Evolutionary conservation across 2,113 vertebrate species (phyloP).

Genomic region (Calidris pugnax): DNA sequence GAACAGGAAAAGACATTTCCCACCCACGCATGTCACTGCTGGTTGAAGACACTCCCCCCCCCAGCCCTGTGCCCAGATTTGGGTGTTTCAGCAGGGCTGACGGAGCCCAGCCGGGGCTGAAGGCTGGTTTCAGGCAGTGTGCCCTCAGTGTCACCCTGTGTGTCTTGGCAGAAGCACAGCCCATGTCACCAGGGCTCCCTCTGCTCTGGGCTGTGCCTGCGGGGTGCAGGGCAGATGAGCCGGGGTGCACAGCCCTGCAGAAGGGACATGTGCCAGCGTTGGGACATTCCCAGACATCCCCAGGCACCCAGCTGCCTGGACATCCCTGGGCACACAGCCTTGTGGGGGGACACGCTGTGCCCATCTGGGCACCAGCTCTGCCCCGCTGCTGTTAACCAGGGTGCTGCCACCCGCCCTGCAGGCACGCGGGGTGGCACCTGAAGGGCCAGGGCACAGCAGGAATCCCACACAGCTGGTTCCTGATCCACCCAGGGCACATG

Average conservation of each 20-base stretch:
- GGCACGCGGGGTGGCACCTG: background rate
- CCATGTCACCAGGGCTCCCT: background rate
- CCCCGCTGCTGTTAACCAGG: background rate
- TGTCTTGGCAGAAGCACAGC: background rate
- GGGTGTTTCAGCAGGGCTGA: background rate
- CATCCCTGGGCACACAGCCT: accelerated
- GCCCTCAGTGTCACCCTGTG: background rate
- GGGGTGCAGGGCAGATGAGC: background rate
- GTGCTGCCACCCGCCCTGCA: background rate
- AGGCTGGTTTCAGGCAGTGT: background rate
- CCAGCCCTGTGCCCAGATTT: background rate
- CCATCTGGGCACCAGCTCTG: accelerated
- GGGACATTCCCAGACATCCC: background rate
- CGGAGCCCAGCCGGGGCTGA: accelerated
- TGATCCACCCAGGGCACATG: accelerated
- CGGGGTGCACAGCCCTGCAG: accelerated
- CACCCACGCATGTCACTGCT: background rate
- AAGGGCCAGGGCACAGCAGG: background rate
- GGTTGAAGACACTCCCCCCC: background rate
- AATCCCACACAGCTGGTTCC: background rate
- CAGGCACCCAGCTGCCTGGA: background rate
- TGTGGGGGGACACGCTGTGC: accelerated
- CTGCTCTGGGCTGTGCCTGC: background rate
- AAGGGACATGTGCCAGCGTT: background rate
- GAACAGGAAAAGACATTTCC: background rate